phyloP scores from a whole-genome alignment of 2,797 vertebrate genomes.

The Garrulus glandarius region DNA sequence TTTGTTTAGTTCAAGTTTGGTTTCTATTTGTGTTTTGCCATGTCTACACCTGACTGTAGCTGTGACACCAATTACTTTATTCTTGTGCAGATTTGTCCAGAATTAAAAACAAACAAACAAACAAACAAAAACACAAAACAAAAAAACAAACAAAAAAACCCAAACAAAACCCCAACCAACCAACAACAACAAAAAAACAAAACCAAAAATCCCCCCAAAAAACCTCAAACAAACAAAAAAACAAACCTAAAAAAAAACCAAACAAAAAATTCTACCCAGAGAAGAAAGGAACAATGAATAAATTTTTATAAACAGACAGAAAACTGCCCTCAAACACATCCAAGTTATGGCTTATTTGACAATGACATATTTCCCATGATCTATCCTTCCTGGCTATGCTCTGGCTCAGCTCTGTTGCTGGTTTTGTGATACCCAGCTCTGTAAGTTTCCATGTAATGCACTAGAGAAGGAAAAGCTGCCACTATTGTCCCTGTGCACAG shows the following conservation, averaged over 20 bases:
- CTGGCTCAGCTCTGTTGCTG: neutral
- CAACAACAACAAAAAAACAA: too few relatives aligned
- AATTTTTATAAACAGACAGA: neutral
- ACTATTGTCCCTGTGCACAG: neutral
- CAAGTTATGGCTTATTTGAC: slow-evolving; percentile 3
- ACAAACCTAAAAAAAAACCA: neutral
- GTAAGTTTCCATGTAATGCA: neutral
- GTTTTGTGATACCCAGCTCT: neutral
- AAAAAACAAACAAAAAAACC: too few relatives aligned
- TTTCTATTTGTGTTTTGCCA: neutral
- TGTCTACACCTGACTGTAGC: neutral
- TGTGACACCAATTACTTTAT: neutral
- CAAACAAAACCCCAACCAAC: neutral
- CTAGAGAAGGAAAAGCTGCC: neutral
- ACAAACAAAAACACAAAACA: too few relatives aligned
- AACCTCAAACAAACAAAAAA: too few relatives aligned
- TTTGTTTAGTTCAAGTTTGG: neutral
- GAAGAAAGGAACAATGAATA: slow-evolving; percentile 19
- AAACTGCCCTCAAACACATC: neutral
- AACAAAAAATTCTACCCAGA: neutral
- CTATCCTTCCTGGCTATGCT: neutral
- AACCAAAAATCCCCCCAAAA: too few relatives aligned
- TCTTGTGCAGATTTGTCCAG: neutral
- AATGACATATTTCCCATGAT: neutral
- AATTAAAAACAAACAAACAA: neutral